phyloP scores from a whole-genome alignment of 2,797 vertebrate genomes.

The Chiroxiphia lanceolata region DNA sequence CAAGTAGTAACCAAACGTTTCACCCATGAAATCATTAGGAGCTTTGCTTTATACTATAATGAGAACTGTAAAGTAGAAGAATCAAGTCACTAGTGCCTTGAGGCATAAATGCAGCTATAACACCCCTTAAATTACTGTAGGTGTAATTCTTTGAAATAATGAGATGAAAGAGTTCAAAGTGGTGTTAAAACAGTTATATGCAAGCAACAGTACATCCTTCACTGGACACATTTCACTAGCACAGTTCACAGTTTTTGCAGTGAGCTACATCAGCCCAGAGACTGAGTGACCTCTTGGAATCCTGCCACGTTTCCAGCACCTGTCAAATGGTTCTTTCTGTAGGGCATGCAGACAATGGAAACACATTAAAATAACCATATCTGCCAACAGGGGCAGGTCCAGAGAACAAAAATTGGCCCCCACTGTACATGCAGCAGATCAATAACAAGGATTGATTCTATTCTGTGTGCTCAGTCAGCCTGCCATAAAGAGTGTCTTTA shows the following conservation, averaged over 20 bases:
- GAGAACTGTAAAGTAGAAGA: neutral
- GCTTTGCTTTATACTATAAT: neutral
- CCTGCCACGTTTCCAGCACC: constrained; percentile 14
- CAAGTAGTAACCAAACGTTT: neutral
- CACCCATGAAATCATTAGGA: neutral
- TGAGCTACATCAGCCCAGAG: neutral
- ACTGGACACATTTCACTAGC: neutral
- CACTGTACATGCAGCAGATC: neutral
- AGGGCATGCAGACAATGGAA: constrained; percentile 5
- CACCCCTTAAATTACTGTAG: neutral
- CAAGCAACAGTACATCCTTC: neutral
- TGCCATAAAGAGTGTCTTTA: neutral
- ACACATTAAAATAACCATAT: neutral
- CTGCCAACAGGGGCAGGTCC: neutral
- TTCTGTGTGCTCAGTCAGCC: neutral
- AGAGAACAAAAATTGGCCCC: neutral
- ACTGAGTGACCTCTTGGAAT: constrained; percentile 1
- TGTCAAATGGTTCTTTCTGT: constrained; percentile 30
- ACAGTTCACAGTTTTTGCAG: neutral
- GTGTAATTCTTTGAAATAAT: neutral
- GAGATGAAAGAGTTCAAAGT: neutral
- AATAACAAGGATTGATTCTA: neutral
- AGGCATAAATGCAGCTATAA: neutral
- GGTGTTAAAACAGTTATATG: neutral
- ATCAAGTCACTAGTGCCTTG: neutral